Evolutionary conservation across 2,888 invertebrate species (phyloP).

Genomic region (Erebia epiphron): DNA sequence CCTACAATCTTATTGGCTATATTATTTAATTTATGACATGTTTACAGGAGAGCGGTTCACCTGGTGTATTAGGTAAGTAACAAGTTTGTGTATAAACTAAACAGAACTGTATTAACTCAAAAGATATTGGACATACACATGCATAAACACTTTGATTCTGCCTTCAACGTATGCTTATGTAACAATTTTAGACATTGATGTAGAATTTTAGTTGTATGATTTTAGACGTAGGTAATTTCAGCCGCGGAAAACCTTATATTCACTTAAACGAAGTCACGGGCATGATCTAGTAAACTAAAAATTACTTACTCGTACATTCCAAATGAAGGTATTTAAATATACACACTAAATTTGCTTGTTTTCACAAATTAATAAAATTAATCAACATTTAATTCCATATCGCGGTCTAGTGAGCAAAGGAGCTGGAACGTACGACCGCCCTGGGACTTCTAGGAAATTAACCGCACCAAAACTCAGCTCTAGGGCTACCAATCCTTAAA

Average conservation of each 20-base stretch:
- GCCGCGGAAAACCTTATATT: too few species aligned
- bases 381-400: conserved; percentile 79
- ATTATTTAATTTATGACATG: conserved; percentile 50
- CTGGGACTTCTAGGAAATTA: conserved; percentile 73
- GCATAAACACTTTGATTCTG: too few species aligned
- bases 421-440: conserved; percentile 60
- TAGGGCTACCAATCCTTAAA: conserved; percentile 16
- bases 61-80: conserved; percentile 42
- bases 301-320: too few species aligned
- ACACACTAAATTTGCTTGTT: conserved; percentile 55
- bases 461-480: conserved; percentile 60
- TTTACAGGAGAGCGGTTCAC: conserved; percentile 53
- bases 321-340: not conserved
- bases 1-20: conserved; percentile 48
- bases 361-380: conserved; percentile 70
- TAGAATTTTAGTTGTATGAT: too few species aligned
- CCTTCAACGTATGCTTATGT: too few species aligned
- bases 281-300: too few species aligned
- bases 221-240: too few species aligned
- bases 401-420: conserved; percentile 56
- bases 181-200: too few species aligned
- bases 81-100: not conserved
- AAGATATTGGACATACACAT: too few species aligned
- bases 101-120: not conserved
- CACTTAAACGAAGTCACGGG: too few species aligned